Evolutionary conservation across 1,140 invertebrate genomes (phyloP).

Genomic region (Pseudomyrmex dendroicus): DNA sequence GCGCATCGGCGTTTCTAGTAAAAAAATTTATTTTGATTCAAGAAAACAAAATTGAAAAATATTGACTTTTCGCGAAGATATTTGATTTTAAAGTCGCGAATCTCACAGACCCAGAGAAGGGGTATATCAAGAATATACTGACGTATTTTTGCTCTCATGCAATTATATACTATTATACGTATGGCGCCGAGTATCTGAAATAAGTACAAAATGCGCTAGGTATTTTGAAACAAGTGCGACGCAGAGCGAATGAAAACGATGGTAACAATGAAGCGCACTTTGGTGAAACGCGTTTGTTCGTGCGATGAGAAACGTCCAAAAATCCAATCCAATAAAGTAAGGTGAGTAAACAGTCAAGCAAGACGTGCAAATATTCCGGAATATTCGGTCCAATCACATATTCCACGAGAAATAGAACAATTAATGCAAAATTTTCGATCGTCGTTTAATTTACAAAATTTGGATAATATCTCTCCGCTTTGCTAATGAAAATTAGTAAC

Average conservation of each 20-base stretch:
- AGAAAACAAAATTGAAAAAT: too few relatives aligned
- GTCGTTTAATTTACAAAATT: constrained; percentile 37
- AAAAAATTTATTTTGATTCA: too few relatives aligned
- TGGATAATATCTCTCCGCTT: constrained; percentile 18
- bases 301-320: constrained; percentile 35
- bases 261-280: constrained; percentile 40
- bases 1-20: too few relatives aligned
- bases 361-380: constrained; percentile 42
- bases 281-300: constrained; percentile 19
- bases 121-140: too few relatives aligned
- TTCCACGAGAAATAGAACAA: not conserved
- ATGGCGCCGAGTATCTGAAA: not conserved
- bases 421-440: constrained; percentile 42
- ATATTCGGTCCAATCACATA: constrained; percentile 8
- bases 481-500: constrained; percentile 41
- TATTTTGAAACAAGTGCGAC: constrained; percentile 21
- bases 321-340: constrained; percentile 27
- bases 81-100: too few relatives aligned
- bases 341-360: constrained; percentile 47
- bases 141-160: not conserved
- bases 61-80: too few relatives aligned
- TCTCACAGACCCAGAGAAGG: too few relatives aligned
- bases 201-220: constrained; percentile 28
- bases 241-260: constrained; percentile 29
- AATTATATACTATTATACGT: constrained; percentile 19